These are phyloP conservation scores for Pipistrellus nathusii DNA, from an alignment of 2,797 vertebrate species.

Conservation along the genomic window DNA sequence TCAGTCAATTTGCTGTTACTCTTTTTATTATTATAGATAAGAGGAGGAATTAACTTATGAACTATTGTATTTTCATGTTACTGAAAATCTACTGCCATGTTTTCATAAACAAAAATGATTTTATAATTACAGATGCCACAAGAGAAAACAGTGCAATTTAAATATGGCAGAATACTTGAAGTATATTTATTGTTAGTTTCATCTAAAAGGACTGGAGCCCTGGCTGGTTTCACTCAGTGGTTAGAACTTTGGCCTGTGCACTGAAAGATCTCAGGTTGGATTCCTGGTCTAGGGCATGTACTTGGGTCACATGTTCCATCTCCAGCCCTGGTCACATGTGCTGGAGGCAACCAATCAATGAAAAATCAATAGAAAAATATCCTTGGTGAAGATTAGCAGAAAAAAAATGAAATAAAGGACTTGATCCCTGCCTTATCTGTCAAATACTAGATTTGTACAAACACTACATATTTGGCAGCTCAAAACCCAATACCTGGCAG, in stretches of 20 bases:
- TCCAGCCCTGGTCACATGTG: too few species aligned
- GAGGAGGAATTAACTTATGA: background rate
- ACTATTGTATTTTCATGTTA: background rate
- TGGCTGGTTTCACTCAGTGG: too few species aligned
- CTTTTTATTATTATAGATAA: background rate
- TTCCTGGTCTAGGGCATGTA: too few species aligned
- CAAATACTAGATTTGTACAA: background rate
- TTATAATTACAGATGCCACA: background rate
- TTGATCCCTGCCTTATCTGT: background rate
- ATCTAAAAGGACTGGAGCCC: background rate
- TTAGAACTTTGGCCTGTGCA: too few species aligned
- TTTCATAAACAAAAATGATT: slow-evolving; percentile 42
- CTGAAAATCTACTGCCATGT: background rate
- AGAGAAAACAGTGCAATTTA: background rate
- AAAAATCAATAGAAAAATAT: too few species aligned
- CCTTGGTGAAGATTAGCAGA: too few species aligned
- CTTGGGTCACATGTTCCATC: too few species aligned
- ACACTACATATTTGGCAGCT: background rate
- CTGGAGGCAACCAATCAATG: too few species aligned
- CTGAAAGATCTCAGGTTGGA: too few species aligned
- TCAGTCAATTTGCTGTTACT: too few species aligned
- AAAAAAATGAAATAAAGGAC: background rate
- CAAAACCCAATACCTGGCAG: background rate
- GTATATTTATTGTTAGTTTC: background rate
- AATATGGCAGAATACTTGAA: background rate